A percentile compares a stretch with the other conserved stretches of the same genome.
Conservation (phyloP, 2,888 invertebrate species). For the Lasioglossum lativentre region DNA sequence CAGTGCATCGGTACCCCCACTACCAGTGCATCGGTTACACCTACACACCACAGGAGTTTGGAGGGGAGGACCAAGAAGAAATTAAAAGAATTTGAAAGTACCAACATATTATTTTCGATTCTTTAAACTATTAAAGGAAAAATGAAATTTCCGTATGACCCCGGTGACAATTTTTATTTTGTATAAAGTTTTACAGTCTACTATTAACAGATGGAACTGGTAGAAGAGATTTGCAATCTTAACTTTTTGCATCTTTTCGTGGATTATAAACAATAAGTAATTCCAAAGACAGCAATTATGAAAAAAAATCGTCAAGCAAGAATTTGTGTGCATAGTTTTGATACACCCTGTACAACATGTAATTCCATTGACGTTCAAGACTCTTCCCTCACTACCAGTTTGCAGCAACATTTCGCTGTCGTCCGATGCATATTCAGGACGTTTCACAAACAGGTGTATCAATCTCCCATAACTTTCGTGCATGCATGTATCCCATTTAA, state of each 20-base stretch:
- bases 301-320: not conserved
- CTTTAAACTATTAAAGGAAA: too few species aligned
- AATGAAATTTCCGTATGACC: too few species aligned
- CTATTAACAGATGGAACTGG: too few species aligned
- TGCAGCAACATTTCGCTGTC: slow-evolving; percentile 4
- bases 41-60: too few species aligned
- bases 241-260: not conserved
- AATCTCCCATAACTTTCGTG: not conserved
- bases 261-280: not conserved
- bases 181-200: too few species aligned
- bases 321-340: not conserved
- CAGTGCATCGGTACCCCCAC: too few species aligned
- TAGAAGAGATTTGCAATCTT: too few species aligned
- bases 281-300: not conserved
- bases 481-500: not conserved
- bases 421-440: not conserved
- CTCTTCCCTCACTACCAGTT: slow-evolving; percentile 9
- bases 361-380: not conserved
- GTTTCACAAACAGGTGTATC: not conserved
- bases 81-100: too few species aligned
- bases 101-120: too few species aligned
- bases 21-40: too few species aligned
- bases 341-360: not conserved
- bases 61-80: too few species aligned
- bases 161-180: too few species aligned